Evolutionary conservation across 2,888 invertebrate genomes (phyloP).

Genomic region (Trichacis sp.): DNA sequence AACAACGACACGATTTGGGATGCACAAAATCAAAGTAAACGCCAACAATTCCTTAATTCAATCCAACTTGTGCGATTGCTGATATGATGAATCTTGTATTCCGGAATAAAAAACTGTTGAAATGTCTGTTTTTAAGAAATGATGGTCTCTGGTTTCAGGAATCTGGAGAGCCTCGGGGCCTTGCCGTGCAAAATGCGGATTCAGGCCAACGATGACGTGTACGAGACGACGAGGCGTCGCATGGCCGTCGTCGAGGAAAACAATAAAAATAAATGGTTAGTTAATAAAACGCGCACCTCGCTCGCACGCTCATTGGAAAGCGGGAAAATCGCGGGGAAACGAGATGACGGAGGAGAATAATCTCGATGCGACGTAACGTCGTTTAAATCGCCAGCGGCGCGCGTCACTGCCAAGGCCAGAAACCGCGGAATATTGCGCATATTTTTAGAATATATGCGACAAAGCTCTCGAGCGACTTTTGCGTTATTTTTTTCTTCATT

Average conservation of each 20-base stretch:
- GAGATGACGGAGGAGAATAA: not conserved
- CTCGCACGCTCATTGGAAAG: not conserved
- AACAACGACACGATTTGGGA: no score
- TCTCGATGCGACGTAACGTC: conserved; percentile 2
- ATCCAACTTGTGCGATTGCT: no score
- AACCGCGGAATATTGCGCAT: conserved; percentile 35
- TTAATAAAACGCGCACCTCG: conserved; percentile 3
- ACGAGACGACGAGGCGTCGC: conserved; percentile 90
- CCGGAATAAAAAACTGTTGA: not conserved
- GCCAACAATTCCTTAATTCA: no score
- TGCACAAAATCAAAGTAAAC: no score
- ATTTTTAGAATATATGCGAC: no score
- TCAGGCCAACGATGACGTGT: conserved; percentile 95
- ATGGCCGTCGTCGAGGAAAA: conserved; percentile 93
- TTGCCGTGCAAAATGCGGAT: conserved; percentile 91
- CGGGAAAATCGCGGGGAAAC: no score
- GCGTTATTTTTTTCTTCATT: no score
- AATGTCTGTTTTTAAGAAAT: not conserved
- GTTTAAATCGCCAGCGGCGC: conserved; percentile 47
- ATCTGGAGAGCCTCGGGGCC: conserved; percentile 86
- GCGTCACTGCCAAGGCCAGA: conserved; percentile 50
- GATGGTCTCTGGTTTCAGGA: conserved; percentile 66
- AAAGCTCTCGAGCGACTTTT: no score
- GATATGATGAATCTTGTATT: no score
- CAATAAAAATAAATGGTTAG: conserved; percentile 92